Evolutionary conservation across 1,140 invertebrate genomes (phyloP).

Genomic region (Caenorhabditis brenneri): DNA sequence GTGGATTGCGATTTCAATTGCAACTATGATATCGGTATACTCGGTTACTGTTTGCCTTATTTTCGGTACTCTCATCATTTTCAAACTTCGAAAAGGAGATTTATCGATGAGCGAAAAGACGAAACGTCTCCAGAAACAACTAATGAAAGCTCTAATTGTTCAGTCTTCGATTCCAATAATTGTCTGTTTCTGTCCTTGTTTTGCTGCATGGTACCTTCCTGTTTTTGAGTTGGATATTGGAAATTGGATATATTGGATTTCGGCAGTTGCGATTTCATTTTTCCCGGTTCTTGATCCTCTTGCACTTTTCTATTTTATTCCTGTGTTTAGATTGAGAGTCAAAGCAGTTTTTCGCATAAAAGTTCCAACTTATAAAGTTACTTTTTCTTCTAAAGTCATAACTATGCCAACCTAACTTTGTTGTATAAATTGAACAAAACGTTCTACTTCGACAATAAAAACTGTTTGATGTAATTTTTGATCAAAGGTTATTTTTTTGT

Average conservation of each 20-base stretch:
- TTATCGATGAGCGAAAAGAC: neutral
- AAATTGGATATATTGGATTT: neutral
- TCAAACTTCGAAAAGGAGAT: neutral
- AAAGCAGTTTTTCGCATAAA: neutral
- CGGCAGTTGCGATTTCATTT: neutral
- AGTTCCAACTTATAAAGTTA: too few species aligned
- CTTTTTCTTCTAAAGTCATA: too few species aligned
- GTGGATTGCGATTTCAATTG: neutral
- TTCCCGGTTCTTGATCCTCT: neutral
- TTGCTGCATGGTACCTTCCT: neutral
- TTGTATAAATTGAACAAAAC: too few species aligned
- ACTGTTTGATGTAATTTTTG: too few species aligned
- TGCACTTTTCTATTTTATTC: neutral
- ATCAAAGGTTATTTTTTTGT: too few species aligned
- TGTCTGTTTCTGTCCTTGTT: neutral
- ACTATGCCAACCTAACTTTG: too few species aligned
- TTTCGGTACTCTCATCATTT: neutral
- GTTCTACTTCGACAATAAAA: too few species aligned
- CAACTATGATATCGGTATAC: neutral
- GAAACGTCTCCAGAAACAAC: neutral
- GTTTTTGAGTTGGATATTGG: neutral
- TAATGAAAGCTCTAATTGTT: neutral
- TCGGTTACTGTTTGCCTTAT: neutral
- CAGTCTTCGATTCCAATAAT: neutral
- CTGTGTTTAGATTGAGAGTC: neutral